Conservation (phyloP, 2,888 invertebrate genomes). For the Siphonodentalium dalli region DNA sequence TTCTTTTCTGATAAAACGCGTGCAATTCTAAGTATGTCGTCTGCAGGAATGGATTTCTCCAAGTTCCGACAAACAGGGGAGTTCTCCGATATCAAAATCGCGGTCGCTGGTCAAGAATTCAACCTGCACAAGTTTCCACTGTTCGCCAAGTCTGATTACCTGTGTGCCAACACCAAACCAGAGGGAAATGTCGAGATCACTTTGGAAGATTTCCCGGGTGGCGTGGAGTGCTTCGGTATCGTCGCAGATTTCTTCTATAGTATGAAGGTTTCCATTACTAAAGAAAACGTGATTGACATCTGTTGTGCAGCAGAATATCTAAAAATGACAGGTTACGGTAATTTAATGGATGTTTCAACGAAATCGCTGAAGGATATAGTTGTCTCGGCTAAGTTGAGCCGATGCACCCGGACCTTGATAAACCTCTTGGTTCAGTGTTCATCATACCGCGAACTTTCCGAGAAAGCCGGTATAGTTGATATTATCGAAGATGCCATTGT, state of each 20-base stretch:
- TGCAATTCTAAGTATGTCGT: too few species aligned
- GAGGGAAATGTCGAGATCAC: conserved; percentile 38
- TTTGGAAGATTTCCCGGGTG: conserved; percentile 61
- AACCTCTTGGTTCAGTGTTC: conserved; percentile 48
- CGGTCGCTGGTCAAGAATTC: conserved; percentile 51
- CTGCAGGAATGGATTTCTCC: conserved; percentile 59
- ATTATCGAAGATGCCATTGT: conserved; percentile 52
- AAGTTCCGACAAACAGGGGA: conserved; percentile 59
- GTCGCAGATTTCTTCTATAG: conserved; percentile 64
- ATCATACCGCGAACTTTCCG: conserved; percentile 46
- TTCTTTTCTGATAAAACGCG: too few species aligned
- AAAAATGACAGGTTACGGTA: conserved; percentile 56
- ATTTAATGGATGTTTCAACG: conserved; percentile 52
- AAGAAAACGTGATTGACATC: conserved; percentile 53
- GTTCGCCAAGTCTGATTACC: conserved; percentile 61
- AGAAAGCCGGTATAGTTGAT: conserved; percentile 46
- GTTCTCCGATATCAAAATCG: conserved; percentile 61
- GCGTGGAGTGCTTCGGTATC: conserved; percentile 52
- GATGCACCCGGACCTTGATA: conserved; percentile 40
- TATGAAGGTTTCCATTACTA: conserved; percentile 51
- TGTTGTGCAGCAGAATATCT: conserved; percentile 60
- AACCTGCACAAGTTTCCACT: conserved; percentile 63
- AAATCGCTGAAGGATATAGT: conserved; percentile 55
- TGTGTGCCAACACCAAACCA: conserved; percentile 48
- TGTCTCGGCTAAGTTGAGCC: conserved; percentile 52